Evolutionary conservation across 2,888 invertebrate species (phyloP), one percentile per base, ranked within the genome.

Genomic region (Megamerina dolium): DNA sequence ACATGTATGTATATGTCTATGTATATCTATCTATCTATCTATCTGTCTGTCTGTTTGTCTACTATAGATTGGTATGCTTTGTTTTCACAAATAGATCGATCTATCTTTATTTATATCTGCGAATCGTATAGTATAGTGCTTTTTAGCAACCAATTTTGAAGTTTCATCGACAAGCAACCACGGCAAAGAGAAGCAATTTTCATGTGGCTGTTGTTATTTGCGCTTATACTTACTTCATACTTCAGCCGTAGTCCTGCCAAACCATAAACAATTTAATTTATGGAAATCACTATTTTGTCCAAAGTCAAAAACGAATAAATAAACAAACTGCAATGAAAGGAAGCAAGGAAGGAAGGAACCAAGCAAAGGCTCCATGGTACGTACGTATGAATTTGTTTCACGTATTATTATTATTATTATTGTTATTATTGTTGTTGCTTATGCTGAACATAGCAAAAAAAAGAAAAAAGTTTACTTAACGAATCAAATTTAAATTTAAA

Each of bases 401-500:
- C n/a, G n/a, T n/a, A n/a, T n/a, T n/a, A n/a, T n/a, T n/a, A n/a
- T n/a, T n/a, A n/a, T n/a, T n/a, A n/a, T n/a, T n/a, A n/a, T n/a
- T n/a, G n/a, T n/a, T n/a, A n/a, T n/a, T n/a, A n/a, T n/a, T n/a
- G n/a, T n/a, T n/a, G n/a, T n/a, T n/a, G n/a, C n/a, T n/a, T n/a
- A n/a, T n/a, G n/a, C n/a, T n/a, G n/a, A n/a, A 55, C 48, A 38
- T 35, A 23, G 26, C 13, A 45, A 43, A 53, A 36, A 31, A 13
- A 36, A 27, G 41, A 41, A 40, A 43, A 48, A 59, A 60, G 60
- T 60, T 60, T 61, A 57, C 56, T 48, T 56, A 59, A 53, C 56
- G 60, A 61, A 62, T 61, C 57, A 60, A 62, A 62, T 62, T 61
- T 60, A 60, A 62, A 61, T 61, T 47, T 46, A 46, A 46, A 38